A percentile compares a stretch with the other conserved stretches of the same genome.
Conservation (phyloP, 2,888 invertebrate species). For the Sialis lutaria region DNA sequence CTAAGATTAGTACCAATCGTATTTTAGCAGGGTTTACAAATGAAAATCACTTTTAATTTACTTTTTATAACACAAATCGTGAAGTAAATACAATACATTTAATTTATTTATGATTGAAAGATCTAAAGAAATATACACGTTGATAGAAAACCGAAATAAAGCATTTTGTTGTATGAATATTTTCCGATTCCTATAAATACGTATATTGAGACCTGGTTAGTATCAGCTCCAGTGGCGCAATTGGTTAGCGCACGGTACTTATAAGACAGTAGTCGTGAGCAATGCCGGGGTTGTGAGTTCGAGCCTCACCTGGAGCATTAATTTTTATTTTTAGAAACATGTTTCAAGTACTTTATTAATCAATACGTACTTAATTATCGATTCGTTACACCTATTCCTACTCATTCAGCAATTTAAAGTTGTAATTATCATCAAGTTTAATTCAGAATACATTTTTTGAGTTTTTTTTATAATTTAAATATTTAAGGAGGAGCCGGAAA, state of each 20-base stretch:
- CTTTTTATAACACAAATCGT: no score
- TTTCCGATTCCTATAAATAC: constrained; percentile 1
- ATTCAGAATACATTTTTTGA: no score
- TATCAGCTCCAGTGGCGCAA: constrained; percentile 89
- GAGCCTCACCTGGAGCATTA: constrained; percentile 96
- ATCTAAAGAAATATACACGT: neutral
- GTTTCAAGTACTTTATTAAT: neutral
- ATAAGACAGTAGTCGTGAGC: constrained; percentile 91
- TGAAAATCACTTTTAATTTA: no score
- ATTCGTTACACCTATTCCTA: neutral
- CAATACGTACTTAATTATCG: neutral
- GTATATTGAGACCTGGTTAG: constrained; percentile 8
- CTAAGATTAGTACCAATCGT: no score
- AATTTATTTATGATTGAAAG: neutral
- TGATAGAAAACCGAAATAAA: neutral
- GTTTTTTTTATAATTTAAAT: no score
- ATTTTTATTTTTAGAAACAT: constrained; percentile 11
- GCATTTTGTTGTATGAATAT: neutral
- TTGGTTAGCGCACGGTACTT: constrained; percentile 99
- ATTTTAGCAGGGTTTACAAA: no score
- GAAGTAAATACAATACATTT: neutral
- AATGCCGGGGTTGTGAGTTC: constrained; percentile 99
- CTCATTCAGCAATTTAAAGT: neutral
- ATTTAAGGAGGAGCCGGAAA: no score
- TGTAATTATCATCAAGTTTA: no score